Percentiles rank a stretch among this genome's conserved stretches.
Conservation (phyloP, 2,113 vertebrate genomes). For the Oreochromis niloticus region DNA sequence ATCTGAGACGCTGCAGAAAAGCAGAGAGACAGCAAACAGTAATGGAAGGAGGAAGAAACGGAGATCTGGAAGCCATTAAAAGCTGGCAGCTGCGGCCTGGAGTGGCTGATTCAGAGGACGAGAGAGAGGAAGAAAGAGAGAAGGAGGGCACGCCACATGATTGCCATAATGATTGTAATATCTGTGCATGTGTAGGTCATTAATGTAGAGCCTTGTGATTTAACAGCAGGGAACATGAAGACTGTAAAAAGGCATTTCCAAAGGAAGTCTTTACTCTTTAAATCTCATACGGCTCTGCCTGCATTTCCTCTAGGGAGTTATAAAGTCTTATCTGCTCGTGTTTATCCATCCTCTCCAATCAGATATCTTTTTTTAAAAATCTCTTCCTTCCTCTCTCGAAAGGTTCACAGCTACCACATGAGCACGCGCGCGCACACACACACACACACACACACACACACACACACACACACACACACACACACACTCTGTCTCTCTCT, state of each 20-base stretch:
- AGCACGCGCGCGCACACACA: background rate
- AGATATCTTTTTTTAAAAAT: constrained; percentile 2
- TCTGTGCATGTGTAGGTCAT: constrained; percentile 54
- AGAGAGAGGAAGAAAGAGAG: constrained; percentile 2
- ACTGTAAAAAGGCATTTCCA: constrained; percentile 15
- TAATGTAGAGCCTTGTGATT: constrained; percentile 49
- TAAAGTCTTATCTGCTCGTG: constrained; percentile 15
- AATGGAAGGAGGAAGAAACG: constrained; percentile 31
- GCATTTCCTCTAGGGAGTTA: constrained; percentile 1
- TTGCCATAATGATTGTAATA: constrained; percentile 62
- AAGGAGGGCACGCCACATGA: constrained; percentile 39
- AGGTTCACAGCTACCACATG: background rate
- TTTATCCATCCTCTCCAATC: constrained; percentile 17
- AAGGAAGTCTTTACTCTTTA: background rate
- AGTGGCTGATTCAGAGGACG: constrained; percentile 62
- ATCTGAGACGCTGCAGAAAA: constrained; percentile 28
- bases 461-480: rapidly evolving
- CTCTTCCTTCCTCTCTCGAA: constrained; percentile 33
- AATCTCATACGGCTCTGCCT: background rate
- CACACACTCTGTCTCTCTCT: background rate
- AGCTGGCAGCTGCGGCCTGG: constrained; percentile 57
- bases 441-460: background rate
- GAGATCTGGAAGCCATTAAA: constrained; percentile 70
- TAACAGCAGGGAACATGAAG: constrained; percentile 40
- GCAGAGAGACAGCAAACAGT: constrained; percentile 9